Conservation (phyloP, 2,888 invertebrate species). For the Acanthosepion lycidas region DNA sequence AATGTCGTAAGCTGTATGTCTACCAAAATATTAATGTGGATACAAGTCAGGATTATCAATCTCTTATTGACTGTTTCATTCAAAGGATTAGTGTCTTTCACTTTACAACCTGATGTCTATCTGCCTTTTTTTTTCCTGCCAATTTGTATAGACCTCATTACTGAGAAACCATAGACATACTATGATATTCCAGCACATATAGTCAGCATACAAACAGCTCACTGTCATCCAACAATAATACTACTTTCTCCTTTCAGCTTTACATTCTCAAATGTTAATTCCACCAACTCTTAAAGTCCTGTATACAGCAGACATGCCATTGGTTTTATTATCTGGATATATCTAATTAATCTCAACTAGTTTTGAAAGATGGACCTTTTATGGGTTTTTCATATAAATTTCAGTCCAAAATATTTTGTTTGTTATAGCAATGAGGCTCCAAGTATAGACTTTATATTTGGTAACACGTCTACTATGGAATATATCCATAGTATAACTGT, state of each 20-base stretch:
- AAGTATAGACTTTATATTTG: background rate
- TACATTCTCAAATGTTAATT: background rate
- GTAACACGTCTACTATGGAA: background rate
- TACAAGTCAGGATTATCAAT: background rate
- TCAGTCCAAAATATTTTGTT: background rate
- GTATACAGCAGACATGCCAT: background rate
- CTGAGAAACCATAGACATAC: background rate
- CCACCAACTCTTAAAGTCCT: background rate
- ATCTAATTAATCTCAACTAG: background rate
- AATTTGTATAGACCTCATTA: background rate
- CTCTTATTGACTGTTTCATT: background rate
- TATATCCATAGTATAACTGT: background rate
- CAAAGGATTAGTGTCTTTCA: background rate
- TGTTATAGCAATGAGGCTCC: background rate
- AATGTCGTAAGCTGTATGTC: background rate
- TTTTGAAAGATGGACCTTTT: background rate
- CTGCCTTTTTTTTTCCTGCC: background rate
- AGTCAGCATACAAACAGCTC: background rate
- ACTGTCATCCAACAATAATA: background rate
- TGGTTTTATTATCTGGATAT: background rate
- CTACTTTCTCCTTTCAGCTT: background rate
- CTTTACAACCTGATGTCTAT: background rate
- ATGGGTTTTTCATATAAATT: background rate
- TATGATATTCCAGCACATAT: background rate
- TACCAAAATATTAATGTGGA: background rate